Evolutionary conservation across 2,113 vertebrate species (phyloP).

Genomic region (Chamaea fasciata): DNA sequence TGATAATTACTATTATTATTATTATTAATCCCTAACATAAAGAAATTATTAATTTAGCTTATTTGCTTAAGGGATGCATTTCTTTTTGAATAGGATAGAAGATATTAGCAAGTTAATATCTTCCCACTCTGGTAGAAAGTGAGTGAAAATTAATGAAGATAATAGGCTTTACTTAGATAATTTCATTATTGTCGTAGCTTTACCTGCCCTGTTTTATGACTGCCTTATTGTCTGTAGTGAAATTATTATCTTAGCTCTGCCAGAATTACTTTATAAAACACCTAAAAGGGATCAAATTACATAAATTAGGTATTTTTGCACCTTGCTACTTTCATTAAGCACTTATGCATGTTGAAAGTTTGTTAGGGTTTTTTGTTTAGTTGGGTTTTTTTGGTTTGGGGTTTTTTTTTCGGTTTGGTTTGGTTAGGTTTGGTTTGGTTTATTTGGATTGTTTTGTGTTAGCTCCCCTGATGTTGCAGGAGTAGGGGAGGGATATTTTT

Average conservation of each 20-base stretch:
- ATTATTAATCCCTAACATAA: constrained; percentile 10
- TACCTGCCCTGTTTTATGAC: constrained; percentile 24
- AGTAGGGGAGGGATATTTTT: background rate
- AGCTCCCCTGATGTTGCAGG: background rate
- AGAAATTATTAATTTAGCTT: constrained; percentile 6
- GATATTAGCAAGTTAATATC: constrained; percentile 51
- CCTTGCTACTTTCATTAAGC: background rate
- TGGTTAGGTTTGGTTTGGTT: background rate
- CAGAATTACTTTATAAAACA: constrained; percentile 1
- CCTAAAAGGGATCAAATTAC: background rate
- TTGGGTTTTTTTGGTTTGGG: background rate
- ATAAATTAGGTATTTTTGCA: background rate
- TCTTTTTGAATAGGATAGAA: constrained; percentile 4
- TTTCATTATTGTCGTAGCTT: constrained; percentile 36
- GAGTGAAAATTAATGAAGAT: constrained; percentile 60
- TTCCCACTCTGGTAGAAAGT: constrained; percentile 38
- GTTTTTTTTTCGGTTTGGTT: too few species aligned
- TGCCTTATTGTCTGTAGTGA: constrained; percentile 1
- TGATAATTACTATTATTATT: constrained; percentile 7
- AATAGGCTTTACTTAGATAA: constrained; percentile 48
- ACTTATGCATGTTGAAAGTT: background rate
- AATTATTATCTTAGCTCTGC: background rate
- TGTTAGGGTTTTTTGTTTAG: accelerated
- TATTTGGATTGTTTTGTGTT: background rate
- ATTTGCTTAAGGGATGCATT: constrained; percentile 43